These are phyloP conservation scores for Numida meleagris DNA, from an alignment of 2,113 vertebrate genomes.

Conservation along the genomic window DNA sequence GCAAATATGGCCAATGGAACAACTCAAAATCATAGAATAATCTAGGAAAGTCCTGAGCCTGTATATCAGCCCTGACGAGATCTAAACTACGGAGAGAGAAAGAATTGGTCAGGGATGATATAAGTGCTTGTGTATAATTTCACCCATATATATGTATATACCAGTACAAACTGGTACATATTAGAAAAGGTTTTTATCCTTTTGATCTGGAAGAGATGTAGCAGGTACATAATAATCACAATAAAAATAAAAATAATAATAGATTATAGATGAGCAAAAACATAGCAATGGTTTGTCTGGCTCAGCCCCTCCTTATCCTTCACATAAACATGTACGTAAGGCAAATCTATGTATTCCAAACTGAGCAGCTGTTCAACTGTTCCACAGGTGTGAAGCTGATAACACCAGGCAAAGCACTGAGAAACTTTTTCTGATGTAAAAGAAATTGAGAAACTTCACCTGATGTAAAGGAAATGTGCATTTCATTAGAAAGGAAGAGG, in stretches of 20 bases:
- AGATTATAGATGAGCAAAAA: neutral
- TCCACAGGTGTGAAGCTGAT: neutral
- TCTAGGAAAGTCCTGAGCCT: neutral
- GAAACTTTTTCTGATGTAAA: neutral
- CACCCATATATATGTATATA: no score
- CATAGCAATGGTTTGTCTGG: neutral
- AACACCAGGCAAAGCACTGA: neutral
- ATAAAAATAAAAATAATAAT: neutral
- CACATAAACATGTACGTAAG: neutral
- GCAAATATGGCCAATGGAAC: neutral
- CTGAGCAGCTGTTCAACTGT: neutral
- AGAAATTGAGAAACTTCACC: neutral
- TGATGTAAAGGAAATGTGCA: neutral
- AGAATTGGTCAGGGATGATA: neutral
- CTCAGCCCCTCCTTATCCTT: neutral
- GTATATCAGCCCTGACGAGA: neutral
- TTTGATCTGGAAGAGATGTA: neutral
- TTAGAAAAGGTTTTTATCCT: neutral
- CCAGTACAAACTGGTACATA: neutral
- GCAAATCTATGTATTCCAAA: neutral
- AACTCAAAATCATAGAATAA: neutral
- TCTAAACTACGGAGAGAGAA: neutral
- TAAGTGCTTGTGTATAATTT: neutral
- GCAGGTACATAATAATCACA: neutral
- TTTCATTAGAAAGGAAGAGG: neutral